Evolutionary conservation across 2,888 invertebrate genomes (phyloP).

Genomic region (Busseola fusca): DNA sequence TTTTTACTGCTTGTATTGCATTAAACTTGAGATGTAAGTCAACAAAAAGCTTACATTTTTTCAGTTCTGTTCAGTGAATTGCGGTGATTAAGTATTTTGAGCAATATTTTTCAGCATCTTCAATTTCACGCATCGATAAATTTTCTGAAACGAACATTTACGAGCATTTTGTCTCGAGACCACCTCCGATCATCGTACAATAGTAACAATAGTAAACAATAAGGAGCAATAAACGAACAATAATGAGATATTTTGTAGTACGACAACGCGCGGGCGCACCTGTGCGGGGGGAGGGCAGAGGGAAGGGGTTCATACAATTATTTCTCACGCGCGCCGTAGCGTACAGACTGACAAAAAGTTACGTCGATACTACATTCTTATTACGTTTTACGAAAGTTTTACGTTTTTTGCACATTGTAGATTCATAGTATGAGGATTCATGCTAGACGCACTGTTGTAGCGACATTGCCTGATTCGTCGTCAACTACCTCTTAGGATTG

Average conservation of each 20-base stretch:
- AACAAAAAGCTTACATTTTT: not conserved
- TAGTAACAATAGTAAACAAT: slow-evolving; percentile 41
- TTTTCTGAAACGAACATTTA: not conserved
- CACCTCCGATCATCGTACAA: slow-evolving; percentile 26
- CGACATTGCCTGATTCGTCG: too few relatives aligned
- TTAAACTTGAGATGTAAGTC: not conserved
- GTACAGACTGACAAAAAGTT: slow-evolving; percentile 61
- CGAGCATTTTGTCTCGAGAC: slow-evolving; percentile 6
- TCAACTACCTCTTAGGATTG: not conserved
- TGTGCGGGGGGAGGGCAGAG: not conserved
- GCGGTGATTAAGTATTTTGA: not conserved
- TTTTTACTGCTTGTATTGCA: not conserved
- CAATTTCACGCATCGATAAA: slow-evolving; percentile 14
- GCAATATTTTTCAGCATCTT: slow-evolving; percentile 4
- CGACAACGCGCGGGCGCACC: slow-evolving; percentile 48
- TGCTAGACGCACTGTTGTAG: not conserved
- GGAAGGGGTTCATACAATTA: slow-evolving; percentile 53
- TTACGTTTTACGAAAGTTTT: slow-evolving; percentile 56
- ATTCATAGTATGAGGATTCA: slow-evolving; percentile 5
- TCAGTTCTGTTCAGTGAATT: not conserved
- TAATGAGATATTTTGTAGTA: slow-evolving; percentile 57
- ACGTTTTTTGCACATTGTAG: slow-evolving; percentile 31
- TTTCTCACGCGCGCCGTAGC: slow-evolving; percentile 67
- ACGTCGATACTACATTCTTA: slow-evolving; percentile 18
- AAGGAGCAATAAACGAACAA: slow-evolving; percentile 55